phyloP scores from a whole-genome alignment of 2,797 vertebrate genomes.

The Notoglanidium macrostoma region DNA sequence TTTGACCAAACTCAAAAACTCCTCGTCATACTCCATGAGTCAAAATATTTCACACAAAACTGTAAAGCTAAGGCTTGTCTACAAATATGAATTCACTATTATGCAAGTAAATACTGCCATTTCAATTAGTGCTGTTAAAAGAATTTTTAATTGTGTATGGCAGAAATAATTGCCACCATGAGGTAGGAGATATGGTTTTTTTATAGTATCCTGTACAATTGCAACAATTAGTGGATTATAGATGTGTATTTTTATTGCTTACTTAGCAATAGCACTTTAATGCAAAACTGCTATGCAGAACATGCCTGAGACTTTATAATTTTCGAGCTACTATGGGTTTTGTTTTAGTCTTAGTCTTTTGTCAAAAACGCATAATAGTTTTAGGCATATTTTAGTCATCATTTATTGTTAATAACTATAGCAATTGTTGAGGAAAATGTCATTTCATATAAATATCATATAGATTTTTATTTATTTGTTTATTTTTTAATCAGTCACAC shows the following conservation, averaged over 20 bases:
- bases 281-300: neutral
- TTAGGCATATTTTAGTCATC: neutral
- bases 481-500: neutral
- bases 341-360: neutral
- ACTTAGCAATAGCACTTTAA: neutral
- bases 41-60: neutral
- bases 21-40: neutral
- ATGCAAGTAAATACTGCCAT: neutral
- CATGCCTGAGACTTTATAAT: neutral
- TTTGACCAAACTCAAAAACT: constrained; percentile 26
- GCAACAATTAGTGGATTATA: neutral
- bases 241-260: neutral
- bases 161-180: constrained; percentile 25
- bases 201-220: neutral
- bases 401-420: neutral
- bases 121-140: constrained; percentile 22
- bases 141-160: constrained; percentile 28
- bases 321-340: neutral
- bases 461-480: neutral
- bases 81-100: neutral
- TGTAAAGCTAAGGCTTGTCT: neutral
- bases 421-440: neutral
- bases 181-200: constrained; percentile 25
- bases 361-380: neutral
- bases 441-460: neutral